These are phyloP conservation scores for Sphaerolaimus hirsutus DNA, from an alignment of 2,888 invertebrate species.

Conservation along the genomic window DNA sequence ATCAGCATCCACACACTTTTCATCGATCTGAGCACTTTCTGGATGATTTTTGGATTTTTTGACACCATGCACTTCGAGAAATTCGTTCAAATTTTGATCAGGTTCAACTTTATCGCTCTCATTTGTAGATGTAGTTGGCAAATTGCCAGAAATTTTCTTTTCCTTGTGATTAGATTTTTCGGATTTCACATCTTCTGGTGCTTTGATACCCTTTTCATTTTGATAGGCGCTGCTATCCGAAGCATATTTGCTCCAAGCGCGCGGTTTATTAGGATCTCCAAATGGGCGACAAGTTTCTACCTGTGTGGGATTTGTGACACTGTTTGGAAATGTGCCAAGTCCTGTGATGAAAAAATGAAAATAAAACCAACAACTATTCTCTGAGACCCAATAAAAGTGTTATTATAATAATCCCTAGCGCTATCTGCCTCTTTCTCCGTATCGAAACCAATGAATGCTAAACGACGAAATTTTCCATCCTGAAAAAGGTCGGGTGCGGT, in stretches of 20 bases:
- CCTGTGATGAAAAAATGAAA: not conserved
- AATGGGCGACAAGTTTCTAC: constrained; percentile 37
- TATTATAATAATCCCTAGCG: constrained; percentile 54
- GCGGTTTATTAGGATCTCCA: constrained; percentile 41
- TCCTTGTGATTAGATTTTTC: constrained; percentile 10
- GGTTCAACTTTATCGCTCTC: no score
- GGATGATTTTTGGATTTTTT: no score
- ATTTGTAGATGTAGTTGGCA: no score
- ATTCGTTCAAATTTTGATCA: no score
- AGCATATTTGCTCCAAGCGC: constrained; percentile 83
- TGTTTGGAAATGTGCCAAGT: not conserved
- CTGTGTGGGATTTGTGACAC: constrained; percentile 14
- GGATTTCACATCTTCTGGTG: constrained; percentile 18
- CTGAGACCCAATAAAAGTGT: constrained; percentile 56
- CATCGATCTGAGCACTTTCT: no score
- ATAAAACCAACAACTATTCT: constrained; percentile 40
- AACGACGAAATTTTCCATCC: constrained; percentile 68
- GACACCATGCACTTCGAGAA: no score
- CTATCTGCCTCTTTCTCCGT: constrained; percentile 49
- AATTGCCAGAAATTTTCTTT: constrained; percentile 10
- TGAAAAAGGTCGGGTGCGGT: no score
- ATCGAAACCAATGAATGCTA: constrained; percentile 74
- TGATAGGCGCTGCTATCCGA: constrained; percentile 34
- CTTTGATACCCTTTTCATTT: constrained; percentile 19
- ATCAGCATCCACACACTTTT: no score